Percentiles rank a stretch among this genome's conserved stretches.
Evolutionary conservation across 2,797 vertebrate genomes (phyloP).

Genomic region (Dipus sagitta): DNA sequence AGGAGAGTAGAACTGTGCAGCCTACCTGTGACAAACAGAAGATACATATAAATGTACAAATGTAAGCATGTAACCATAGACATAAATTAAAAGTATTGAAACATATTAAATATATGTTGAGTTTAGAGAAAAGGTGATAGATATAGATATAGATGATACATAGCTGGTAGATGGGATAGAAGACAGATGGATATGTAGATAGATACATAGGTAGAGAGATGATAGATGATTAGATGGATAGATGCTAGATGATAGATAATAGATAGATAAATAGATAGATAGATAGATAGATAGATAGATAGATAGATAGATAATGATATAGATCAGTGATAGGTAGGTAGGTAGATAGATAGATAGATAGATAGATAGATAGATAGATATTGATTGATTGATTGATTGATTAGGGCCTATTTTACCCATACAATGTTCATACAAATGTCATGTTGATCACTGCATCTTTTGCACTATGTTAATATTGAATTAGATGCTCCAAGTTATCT

Average conservation of each 20-base stretch:
- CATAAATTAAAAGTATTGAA: neutral
- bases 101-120: neutral
- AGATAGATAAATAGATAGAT: neutral
- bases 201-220: neutral
- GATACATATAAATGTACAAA: neutral
- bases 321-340: neutral
- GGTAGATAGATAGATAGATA: neutral
- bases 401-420: neutral
- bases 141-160: neutral
- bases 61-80: neutral
- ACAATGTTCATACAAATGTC: neutral
- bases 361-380: neutral
- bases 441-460: neutral
- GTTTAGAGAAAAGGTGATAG: neutral
- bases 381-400: too few species aligned
- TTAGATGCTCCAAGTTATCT: neutral
- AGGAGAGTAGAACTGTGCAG: neutral
- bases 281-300: neutral
- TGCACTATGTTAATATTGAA: constrained; percentile 9
- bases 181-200: too few species aligned
- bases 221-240: neutral
- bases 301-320: too few species aligned
- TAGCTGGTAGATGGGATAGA: neutral
- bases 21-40: neutral
- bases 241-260: neutral